A percentile compares a stretch with the other conserved stretches of the same genome.
phyloP scores from a whole-genome alignment of 1,140 invertebrate species.

The Camponotus floridanus region DNA sequence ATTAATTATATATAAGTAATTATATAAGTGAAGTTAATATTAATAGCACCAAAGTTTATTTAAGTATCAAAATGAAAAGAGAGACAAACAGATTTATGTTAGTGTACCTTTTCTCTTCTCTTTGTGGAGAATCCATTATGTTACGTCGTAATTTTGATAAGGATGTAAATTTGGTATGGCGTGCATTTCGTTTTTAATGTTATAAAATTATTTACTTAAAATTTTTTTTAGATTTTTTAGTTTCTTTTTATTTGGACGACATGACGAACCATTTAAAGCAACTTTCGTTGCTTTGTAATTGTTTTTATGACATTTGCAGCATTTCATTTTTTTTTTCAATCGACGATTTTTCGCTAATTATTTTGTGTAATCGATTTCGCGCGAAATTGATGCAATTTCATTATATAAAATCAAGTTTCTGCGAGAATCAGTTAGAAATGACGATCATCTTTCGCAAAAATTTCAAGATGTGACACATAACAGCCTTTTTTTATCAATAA shows the following conservation, averaged over 20 bases:
- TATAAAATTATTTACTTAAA: neutral
- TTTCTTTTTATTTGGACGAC: neutral
- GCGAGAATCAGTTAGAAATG: neutral
- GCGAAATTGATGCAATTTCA: neutral
- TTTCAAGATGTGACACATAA: neutral
- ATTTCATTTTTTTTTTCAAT: neutral
- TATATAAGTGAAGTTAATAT: too few species aligned
- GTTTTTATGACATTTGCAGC: neutral
- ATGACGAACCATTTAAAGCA: constrained; percentile 2
- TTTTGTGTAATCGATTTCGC: neutral
- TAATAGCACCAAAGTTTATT: neutral
- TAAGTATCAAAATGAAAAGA: neutral
- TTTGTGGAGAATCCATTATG: neutral
- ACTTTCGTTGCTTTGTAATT: constrained; percentile 32
- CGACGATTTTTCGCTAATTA: neutral
- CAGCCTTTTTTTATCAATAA: neutral
- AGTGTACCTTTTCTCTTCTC: neutral
- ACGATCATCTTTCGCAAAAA: neutral
- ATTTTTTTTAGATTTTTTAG: constrained; percentile 4
- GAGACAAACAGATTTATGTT: neutral
- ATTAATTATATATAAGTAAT: too few species aligned
- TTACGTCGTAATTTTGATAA: constrained; percentile 1
- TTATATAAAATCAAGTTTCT: neutral
- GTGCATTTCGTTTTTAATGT: neutral
- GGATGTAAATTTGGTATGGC: neutral